Evolutionary conservation across 2,888 invertebrate genomes (phyloP).

Genomic region (Synergus itoensis): DNA sequence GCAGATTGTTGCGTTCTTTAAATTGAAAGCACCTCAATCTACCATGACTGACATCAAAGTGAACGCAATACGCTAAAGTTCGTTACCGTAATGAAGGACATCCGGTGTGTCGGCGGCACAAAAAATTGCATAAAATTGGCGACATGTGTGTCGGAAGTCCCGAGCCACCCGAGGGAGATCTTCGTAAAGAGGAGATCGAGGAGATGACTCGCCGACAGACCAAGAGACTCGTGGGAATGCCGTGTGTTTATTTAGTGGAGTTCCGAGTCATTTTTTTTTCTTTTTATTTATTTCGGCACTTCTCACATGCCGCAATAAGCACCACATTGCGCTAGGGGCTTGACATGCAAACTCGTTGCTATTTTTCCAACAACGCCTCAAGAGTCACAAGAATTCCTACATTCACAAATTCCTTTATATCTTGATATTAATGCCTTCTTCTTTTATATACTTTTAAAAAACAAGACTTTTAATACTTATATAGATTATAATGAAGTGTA

Average conservation of each 20-base stretch:
- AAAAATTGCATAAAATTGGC: slow-evolving; percentile 49
- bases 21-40: slow-evolving; percentile 35
- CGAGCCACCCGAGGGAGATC: slow-evolving; percentile 17
- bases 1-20: slow-evolving; percentile 30
- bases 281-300: slow-evolving; percentile 20
- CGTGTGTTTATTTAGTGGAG: slow-evolving; percentile 35
- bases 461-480: slow-evolving; percentile 35
- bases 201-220: slow-evolving; percentile 12
- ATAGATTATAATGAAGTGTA: slow-evolving; percentile 21
- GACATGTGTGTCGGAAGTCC: slow-evolving; percentile 44
- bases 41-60: slow-evolving; percentile 42
- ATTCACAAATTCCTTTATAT: neutral
- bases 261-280: neutral
- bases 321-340: slow-evolving; percentile 6
- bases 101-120: slow-evolving; percentile 36
- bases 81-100: slow-evolving; percentile 41
- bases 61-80: slow-evolving; percentile 41
- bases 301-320: slow-evolving; percentile 37
- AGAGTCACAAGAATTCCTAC: slow-evolving; percentile 24
- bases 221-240: slow-evolving; percentile 26
- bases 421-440: neutral
- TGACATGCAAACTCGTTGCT: slow-evolving; percentile 8
- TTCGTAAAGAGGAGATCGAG: slow-evolving; percentile 19
- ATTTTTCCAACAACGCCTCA: slow-evolving; percentile 28
- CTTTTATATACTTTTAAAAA: neutral